Percentiles rank a stretch among this genome's conserved stretches.
Conservation (phyloP, 2,888 invertebrate species). For the Atrina japonica region DNA sequence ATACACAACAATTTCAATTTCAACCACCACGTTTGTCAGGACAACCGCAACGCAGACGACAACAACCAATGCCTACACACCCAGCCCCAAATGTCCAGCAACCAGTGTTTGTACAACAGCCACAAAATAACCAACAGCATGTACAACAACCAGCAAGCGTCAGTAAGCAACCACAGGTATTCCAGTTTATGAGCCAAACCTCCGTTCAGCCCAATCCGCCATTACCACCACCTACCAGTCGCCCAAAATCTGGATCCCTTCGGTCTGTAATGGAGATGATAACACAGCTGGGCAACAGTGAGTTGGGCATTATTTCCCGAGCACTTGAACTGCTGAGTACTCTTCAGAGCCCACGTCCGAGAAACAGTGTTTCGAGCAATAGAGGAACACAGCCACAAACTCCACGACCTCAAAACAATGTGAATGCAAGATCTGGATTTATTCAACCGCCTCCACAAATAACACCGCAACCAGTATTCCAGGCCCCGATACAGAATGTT, state of each 20-base stretch:
- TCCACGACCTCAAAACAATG: not conserved
- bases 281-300: too few relatives aligned
- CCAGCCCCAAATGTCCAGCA: not conserved
- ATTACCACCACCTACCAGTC: too few relatives aligned
- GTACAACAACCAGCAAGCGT: slow-evolving; percentile 3
- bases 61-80: slow-evolving; percentile 2
- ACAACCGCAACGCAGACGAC: too few relatives aligned
- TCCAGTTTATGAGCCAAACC: too few relatives aligned
- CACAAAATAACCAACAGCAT: not conserved
- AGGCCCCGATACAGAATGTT: not conserved
- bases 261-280: too few relatives aligned
- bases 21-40: too few relatives aligned
- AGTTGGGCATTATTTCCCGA: too few relatives aligned
- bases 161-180: not conserved
- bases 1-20: too few relatives aligned
- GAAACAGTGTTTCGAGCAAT: too few relatives aligned
- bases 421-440: too few relatives aligned
- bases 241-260: not conserved
- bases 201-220: too few relatives aligned
- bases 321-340: too few relatives aligned
- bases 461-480: not conserved
- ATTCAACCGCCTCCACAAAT: not conserved
- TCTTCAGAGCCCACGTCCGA: not conserved
- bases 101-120: not conserved
- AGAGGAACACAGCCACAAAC: not conserved